phyloP scores from a whole-genome alignment of 2,888 invertebrate genomes.

The Polyommatus icarus region DNA sequence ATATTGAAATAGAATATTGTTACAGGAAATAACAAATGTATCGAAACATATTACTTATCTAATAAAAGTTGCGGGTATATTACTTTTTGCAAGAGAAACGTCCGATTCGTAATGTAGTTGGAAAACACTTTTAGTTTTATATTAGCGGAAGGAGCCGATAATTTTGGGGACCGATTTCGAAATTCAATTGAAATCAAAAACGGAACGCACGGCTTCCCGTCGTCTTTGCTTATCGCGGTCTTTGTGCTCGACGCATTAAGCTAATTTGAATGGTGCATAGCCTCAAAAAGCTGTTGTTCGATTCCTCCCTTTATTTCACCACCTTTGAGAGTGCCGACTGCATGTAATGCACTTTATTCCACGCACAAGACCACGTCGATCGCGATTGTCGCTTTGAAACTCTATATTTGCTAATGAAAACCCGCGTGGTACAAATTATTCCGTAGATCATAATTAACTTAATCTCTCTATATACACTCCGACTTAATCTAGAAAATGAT shows the following conservation, averaged over 20 bases:
- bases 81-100: constrained; percentile 9
- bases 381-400: constrained; percentile 51
- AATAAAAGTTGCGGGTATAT: neutral
- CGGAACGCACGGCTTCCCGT: constrained; percentile 58
- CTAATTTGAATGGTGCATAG: constrained; percentile 78
- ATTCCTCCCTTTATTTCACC: constrained; percentile 69
- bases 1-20: neutral
- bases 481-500: constrained; percentile 42
- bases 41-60: neutral
- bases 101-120: constrained; percentile 17
- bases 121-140: constrained; percentile 32
- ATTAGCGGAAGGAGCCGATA: constrained; percentile 35
- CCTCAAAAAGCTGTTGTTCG: constrained; percentile 75
- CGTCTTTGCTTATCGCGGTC: constrained; percentile 69
- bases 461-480: neutral
- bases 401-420: constrained; percentile 31
- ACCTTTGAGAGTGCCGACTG: constrained; percentile 67
- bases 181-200: constrained; percentile 58
- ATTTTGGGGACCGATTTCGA: constrained; percentile 49
- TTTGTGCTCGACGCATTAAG: constrained; percentile 77
- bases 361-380: constrained; percentile 67
- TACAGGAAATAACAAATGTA: neutral
- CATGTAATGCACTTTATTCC: constrained; percentile 68
- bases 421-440: neutral
- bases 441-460: neutral